Evolutionary conservation across 2,797 vertebrate genomes (phyloP).

Genomic region (Syngnathus acus): DNA sequence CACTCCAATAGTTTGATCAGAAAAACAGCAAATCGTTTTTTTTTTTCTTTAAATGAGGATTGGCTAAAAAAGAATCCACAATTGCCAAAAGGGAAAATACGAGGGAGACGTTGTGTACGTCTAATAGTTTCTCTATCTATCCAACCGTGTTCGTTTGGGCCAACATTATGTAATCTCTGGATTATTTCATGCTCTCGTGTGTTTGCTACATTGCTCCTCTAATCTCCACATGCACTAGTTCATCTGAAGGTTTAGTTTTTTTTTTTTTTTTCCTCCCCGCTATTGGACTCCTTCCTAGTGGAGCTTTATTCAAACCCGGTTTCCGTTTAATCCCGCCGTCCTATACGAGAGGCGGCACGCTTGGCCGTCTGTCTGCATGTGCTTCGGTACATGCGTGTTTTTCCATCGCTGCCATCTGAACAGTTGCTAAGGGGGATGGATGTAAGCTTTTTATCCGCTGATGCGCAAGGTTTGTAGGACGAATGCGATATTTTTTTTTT

Average conservation of each 20-base stretch:
- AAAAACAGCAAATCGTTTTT: background rate
- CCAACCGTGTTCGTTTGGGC: constrained; percentile 10
- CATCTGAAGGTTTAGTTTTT: constrained; percentile 29
- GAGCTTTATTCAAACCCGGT: constrained; percentile 57
- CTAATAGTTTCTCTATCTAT: background rate
- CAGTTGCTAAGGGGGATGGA: constrained; percentile 51
- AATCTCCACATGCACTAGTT: constrained; percentile 54
- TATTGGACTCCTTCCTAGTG: constrained; percentile 54
- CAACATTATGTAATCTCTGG: constrained; percentile 45
- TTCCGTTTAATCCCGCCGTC: constrained; percentile 53
- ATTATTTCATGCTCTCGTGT: constrained; percentile 39
- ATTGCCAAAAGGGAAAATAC: background rate
- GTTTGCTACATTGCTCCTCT: constrained; percentile 28
- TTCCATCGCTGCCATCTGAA: constrained; percentile 32
- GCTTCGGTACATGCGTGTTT: constrained; percentile 24
- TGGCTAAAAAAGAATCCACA: background rate
- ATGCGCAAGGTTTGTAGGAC: constrained; percentile 41
- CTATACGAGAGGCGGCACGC: constrained; percentile 35
- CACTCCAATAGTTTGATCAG: background rate
- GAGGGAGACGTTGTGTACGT: background rate
- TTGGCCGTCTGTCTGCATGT: constrained; percentile 28
- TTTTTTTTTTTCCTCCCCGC: background rate
- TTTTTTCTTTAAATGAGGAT: background rate
- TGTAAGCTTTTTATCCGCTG: constrained; percentile 59
- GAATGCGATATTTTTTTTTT: constrained; percentile 19